phyloP scores from a whole-genome alignment of 30 jellyfish, hydroid and myxozoan species.

The Clytia hemisphaerica region DNA sequence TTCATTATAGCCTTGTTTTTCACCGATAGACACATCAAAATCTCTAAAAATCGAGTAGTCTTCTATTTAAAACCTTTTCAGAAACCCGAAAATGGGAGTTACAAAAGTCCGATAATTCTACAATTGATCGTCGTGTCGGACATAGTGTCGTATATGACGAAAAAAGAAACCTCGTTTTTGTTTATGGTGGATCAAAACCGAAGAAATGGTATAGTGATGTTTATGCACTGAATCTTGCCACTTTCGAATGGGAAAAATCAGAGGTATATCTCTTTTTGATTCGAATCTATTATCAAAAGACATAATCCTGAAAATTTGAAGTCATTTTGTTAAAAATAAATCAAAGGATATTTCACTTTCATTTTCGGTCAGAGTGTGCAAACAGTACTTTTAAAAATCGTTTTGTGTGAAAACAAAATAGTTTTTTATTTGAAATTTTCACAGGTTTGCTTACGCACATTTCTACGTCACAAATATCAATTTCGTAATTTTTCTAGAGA shows the following conservation, averaged over 20 bases:
- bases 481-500: not conserved
- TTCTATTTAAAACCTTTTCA: not conserved
- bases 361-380: too few species aligned
- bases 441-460: too few species aligned
- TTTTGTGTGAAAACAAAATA: too few species aligned
- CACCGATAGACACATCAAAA: too few species aligned
- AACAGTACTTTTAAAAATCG: too few species aligned
- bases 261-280: conserved; percentile 31
- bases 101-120: conserved; percentile 28
- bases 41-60: too few species aligned
- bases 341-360: too few species aligned
- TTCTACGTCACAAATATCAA: too few species aligned
- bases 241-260: conserved; percentile 42
- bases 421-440: too few species aligned
- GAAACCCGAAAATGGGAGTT: conserved; percentile 18
- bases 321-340: too few species aligned
- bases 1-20: too few species aligned
- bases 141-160: conserved; percentile 54
- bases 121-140: conserved; percentile 63
- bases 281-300: not conserved
- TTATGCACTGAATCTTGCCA: conserved; percentile 33
- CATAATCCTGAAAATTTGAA: too few species aligned
- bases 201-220: conserved; percentile 69
- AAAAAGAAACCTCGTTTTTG: conserved; percentile 22
- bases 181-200: conserved; percentile 73